These are phyloP conservation scores for Pelodytes ibericus DNA, from an alignment of 2,797 vertebrate genomes.

Conservation along the genomic window DNA sequence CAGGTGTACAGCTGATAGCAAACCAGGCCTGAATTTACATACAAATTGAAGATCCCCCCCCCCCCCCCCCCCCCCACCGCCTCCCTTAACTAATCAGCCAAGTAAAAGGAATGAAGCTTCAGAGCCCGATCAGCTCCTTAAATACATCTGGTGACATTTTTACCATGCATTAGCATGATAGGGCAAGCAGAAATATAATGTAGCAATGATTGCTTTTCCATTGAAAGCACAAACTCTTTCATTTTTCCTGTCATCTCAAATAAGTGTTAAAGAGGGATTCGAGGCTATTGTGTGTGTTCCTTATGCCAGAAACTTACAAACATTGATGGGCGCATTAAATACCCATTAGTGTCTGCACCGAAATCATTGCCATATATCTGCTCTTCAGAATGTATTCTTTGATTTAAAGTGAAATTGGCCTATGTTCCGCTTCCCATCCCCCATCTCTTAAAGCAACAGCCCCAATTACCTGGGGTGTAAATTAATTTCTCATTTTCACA, in stretches of 20 bases:
- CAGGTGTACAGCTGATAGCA: constrained; percentile 98
- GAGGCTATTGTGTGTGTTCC: constrained; percentile 97
- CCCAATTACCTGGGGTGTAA: constrained; percentile 41
- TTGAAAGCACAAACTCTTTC: constrained; percentile 99
- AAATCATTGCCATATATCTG: constrained; percentile 92
- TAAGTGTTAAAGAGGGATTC: constrained; percentile 99
- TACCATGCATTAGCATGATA: constrained; percentile 99
- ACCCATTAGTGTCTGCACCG: constrained; percentile 98
- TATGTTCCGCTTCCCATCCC: constrained; percentile 74
- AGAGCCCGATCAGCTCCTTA: constrained; percentile 99
- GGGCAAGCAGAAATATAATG: constrained; percentile 99
- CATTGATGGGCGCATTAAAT: constrained; percentile 99
- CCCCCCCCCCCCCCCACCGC: too few relatives aligned
- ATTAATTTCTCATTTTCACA: constrained; percentile 49
- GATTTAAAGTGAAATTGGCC: constrained; percentile 99
- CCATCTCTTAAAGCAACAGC: constrained; percentile 58
- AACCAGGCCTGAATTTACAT: constrained; percentile 98
- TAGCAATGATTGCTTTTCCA: constrained; percentile 99
- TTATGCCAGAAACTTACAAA: constrained; percentile 98
- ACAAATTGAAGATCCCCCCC: constrained; percentile 99
- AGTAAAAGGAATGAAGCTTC: constrained; percentile 98
- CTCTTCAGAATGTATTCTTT: constrained; percentile 97
- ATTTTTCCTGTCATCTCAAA: constrained; percentile 99
- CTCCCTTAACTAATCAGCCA: constrained; percentile 93
- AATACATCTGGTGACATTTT: constrained; percentile 99